phyloP scores from a whole-genome alignment of 2,888 invertebrate species.

The Phengaris arion region DNA sequence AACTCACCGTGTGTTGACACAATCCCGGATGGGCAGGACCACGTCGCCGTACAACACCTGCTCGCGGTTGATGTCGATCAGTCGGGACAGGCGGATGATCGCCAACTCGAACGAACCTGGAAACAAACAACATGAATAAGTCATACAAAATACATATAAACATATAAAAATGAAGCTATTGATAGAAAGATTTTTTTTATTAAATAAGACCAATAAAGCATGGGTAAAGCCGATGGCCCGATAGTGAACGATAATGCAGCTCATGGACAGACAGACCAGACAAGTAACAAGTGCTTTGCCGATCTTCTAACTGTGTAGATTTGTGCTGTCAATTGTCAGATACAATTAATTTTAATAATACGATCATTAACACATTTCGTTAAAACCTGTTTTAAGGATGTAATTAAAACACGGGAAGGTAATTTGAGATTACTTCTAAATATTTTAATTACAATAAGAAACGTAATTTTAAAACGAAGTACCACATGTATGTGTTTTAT shows the following conservation, averaged over 20 bases:
- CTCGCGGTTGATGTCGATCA: constrained; percentile 93
- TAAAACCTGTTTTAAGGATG: neutral
- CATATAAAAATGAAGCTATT: too few relatives aligned
- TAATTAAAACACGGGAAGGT: neutral
- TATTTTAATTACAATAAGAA: neutral
- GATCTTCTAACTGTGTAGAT: neutral
- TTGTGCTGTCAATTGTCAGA: too few relatives aligned
- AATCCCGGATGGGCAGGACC: constrained; percentile 85
- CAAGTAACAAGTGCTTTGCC: too few relatives aligned
- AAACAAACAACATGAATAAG: constrained; percentile 23
- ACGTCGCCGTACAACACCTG: constrained; percentile 95
- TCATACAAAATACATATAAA: too few relatives aligned
- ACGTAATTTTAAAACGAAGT: neutral
- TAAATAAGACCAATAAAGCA: too few relatives aligned
- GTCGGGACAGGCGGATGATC: constrained; percentile 95
- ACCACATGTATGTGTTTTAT: neutral
- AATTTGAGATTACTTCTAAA: neutral
- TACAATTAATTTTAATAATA: too few relatives aligned
- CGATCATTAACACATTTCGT: neutral
- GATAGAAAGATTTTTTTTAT: too few relatives aligned
- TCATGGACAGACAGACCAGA: too few relatives aligned
- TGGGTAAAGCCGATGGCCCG: too few relatives aligned
- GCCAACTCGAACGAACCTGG: constrained; percentile 98
- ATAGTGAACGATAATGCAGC: too few relatives aligned
- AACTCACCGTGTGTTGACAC: constrained; percentile 72